phyloP scores from a whole-genome alignment of 2,888 invertebrate species.

The Lithophane semibrunnea region DNA sequence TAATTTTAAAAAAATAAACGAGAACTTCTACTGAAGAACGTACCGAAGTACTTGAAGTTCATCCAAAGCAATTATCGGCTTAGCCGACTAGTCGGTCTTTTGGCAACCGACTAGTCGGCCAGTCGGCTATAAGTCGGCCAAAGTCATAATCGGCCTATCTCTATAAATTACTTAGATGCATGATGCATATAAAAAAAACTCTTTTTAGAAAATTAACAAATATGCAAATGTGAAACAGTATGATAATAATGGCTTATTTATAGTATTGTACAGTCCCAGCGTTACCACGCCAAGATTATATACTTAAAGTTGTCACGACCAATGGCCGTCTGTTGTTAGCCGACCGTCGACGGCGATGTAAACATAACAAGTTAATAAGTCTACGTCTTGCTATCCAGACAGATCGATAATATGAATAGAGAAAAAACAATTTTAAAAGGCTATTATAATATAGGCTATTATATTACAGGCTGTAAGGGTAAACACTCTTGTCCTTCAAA shows the following conservation, averaged over 20 bases:
- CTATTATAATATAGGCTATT: too few relatives aligned
- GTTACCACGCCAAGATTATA: conserved; percentile 15
- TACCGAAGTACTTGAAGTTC: neutral
- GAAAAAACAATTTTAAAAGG: neutral
- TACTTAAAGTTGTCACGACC: conserved; percentile 23
- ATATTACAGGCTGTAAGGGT: too few relatives aligned
- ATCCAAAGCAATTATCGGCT: neutral
- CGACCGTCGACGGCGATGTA: neutral
- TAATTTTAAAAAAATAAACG: neutral
- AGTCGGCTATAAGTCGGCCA: neutral
- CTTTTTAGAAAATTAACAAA: neutral
- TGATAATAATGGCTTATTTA: neutral
- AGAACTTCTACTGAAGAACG: neutral
- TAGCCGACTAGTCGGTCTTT: neutral
- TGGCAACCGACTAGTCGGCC: neutral
- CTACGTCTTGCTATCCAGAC: conserved; percentile 26
- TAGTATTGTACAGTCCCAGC: neutral
- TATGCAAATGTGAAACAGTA: neutral
- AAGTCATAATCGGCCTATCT: neutral
- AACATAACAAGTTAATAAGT: conserved; percentile 26
- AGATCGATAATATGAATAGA: conserved; percentile 47
- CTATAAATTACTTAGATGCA: neutral
- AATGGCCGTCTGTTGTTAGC: conserved; percentile 31
- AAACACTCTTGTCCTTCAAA: too few relatives aligned
- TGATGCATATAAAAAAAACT: neutral